Conservation (phyloP, 2,797 vertebrate genomes). For the Chiloscyllium punctatum region DNA sequence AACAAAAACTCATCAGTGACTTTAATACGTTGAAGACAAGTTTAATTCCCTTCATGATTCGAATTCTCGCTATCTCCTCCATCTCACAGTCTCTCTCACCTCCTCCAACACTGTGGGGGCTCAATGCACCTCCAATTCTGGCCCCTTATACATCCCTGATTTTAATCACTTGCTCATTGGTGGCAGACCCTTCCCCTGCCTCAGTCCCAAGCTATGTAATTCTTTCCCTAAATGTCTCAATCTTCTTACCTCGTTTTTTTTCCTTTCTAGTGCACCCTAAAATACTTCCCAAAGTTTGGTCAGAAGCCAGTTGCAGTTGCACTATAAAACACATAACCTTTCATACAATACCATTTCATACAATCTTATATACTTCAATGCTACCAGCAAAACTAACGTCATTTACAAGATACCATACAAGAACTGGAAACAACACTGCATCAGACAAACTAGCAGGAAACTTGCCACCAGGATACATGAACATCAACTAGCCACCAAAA, state of each 20-base stretch:
- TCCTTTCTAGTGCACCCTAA: background rate
- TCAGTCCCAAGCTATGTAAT: background rate
- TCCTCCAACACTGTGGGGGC: background rate
- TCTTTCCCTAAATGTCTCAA: background rate
- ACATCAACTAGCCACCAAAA: no score
- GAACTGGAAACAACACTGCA: no score
- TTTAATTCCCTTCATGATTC: background rate
- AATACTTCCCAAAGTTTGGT: background rate
- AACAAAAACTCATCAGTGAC: background rate
- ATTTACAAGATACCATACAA: no score
- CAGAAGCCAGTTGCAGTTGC: no score
- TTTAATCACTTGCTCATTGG: background rate
- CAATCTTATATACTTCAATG: no score
- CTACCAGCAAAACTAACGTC: no score
- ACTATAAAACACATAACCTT: no score
- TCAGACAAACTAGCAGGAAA: no score
- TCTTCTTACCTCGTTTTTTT: background rate
- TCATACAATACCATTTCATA: no score
- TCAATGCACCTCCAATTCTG: background rate
- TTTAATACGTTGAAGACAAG: background rate
- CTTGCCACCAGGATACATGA: no score
- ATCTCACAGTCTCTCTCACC: background rate
- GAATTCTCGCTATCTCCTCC: no score
- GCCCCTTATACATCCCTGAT: background rate
- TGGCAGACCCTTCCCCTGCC: background rate